Evolutionary conservation across 2,888 invertebrate genomes (phyloP), one percentile per base, ranked within the genome.

Genomic region (Gymnosoma rotundatum): DNA sequence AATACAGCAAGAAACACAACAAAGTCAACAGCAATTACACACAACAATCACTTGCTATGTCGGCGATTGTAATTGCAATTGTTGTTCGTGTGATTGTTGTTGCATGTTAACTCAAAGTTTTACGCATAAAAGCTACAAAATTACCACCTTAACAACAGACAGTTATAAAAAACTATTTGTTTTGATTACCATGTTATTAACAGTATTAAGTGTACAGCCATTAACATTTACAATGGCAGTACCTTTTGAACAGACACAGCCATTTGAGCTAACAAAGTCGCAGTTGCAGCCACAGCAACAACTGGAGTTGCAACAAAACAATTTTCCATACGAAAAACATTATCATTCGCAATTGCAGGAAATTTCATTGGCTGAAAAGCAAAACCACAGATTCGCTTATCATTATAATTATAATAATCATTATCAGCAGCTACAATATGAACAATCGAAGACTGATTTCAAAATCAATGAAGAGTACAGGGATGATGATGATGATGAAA

Each of bases 161-260:
- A 78, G 81, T 82, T 79, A 76, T 73, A 79, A 79, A 81, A 73
- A 82, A 82, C 75, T 82, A 78, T 81, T 81, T 79, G 81, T 32
- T 60, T 67, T 87, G 42, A 61, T 89, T 61, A 70, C 79, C 60
- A 21, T 87, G 21, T 52, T 88, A 78, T 87, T 89, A 88, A 84
- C 84, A 84, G 81, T 81, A 84, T 84, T 86, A 85, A 84, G 74
- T 64, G 72, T 78, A 83, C 80, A 75, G 66, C 67, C 78, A 83
- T 83, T 79, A 83, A 78, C 70, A 83, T 80, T 83, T 83, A 64
- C 81, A 64, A 81, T 79, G 84, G 81, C 84, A 78, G 78, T 78
- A 70, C 78, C 81, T 48, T 48, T 75, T 64, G n/a, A 78, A 36
- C 64, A 73, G 66, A 50, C 32, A 20, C 70, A 67, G 10, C 78